A percentile compares a stretch with the other conserved stretches of the same genome.
phyloP scores from a whole-genome alignment of 1,140 invertebrate genomes.

The Steinernema feltiae region DNA sequence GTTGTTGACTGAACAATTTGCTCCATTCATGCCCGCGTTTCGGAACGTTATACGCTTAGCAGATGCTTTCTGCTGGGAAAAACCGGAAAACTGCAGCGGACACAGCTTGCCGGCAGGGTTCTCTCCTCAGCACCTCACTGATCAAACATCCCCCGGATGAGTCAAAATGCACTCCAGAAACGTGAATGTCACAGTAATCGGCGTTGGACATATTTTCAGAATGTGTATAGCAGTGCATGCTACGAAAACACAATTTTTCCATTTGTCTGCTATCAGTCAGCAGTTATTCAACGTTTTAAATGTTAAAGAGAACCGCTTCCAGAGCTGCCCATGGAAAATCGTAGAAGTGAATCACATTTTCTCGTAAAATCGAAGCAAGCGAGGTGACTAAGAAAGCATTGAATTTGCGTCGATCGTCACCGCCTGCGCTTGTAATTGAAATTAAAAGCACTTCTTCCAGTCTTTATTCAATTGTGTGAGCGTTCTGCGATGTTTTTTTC shows the following conservation, averaged over 20 bases:
- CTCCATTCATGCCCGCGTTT: background rate
- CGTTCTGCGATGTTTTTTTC: background rate
- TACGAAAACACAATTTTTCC: background rate
- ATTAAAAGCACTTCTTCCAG: background rate
- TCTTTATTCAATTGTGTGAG: background rate
- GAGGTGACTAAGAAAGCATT: background rate
- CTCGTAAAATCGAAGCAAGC: constrained; percentile 6
- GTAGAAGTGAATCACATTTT: background rate
- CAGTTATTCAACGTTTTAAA: constrained; percentile 1
- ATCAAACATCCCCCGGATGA: too few relatives aligned
- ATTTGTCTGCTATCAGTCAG: background rate
- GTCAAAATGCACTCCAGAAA: too few relatives aligned
- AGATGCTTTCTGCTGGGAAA: background rate
- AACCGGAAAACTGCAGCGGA: too few relatives aligned
- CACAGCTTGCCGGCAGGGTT: too few relatives aligned
- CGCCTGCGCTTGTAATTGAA: background rate
- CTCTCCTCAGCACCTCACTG: too few relatives aligned
- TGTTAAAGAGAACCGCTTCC: background rate
- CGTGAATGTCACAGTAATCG: too few relatives aligned
- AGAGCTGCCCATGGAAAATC: background rate
- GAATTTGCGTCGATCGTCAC: background rate
- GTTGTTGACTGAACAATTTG: background rate
- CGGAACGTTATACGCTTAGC: background rate
- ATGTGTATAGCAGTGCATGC: too few relatives aligned
- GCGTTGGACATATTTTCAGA: too few relatives aligned